phyloP scores from a whole-genome alignment of 2,113 vertebrate genomes.

The Cryptotis parvus region DNA sequence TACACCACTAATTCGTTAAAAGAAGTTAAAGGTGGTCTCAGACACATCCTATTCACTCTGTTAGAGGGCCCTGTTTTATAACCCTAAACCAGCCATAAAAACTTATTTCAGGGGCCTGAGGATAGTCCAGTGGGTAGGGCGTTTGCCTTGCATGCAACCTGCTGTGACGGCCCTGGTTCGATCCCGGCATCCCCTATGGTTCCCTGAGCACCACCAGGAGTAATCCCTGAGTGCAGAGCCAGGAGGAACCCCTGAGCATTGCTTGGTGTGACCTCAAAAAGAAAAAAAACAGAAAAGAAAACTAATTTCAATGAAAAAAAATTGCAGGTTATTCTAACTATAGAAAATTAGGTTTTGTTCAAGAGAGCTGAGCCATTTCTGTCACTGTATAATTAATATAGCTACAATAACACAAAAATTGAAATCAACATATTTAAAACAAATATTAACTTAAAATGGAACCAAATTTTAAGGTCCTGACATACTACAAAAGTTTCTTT shows the following conservation, averaged over 20 bases:
- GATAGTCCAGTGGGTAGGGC: too few species aligned
- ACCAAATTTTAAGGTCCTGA: slow-evolving; percentile 11
- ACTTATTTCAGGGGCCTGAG: not conserved
- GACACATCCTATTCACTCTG: not conserved
- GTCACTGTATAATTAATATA: not conserved
- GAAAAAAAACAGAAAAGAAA: too few species aligned
- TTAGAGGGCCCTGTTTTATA: not conserved
- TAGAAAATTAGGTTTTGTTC: not conserved
- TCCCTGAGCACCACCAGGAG: too few species aligned
- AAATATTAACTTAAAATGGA: not conserved
- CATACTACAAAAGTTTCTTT: slow-evolving; percentile 3
- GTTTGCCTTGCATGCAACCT: too few species aligned
- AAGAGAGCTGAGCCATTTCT: slow-evolving; percentile 28
- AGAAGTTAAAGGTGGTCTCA: not conserved
- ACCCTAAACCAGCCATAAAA: not conserved
- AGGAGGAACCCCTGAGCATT: too few species aligned
- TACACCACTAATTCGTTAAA: not conserved
- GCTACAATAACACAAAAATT: slow-evolving; percentile 25
- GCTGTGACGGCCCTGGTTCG: too few species aligned
- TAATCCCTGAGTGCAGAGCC: too few species aligned
- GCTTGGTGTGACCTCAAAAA: too few species aligned
- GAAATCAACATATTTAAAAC: too few species aligned
- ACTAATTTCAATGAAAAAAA: not conserved
- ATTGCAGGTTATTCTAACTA: slow-evolving; percentile 34
- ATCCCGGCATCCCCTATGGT: too few species aligned